Conservation (phyloP, 1,140 invertebrate species). For the Amyelois transitella region DNA sequence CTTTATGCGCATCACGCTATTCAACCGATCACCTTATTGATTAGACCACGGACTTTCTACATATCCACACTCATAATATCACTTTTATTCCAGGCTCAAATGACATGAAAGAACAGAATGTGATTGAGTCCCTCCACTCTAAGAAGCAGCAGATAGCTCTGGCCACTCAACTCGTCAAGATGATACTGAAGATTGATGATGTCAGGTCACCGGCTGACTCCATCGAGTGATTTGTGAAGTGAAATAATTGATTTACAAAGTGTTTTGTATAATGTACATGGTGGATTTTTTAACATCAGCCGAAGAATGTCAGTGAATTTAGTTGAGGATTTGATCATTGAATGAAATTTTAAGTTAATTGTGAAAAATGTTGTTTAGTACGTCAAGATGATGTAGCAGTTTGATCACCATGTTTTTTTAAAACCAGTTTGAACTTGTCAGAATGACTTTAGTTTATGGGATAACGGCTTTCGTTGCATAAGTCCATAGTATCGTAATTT, state of each 20-base stretch:
- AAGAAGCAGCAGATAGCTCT: constrained; percentile 98
- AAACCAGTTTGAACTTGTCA: too few relatives aligned
- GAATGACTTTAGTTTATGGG: too few relatives aligned
- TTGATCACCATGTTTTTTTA: too few relatives aligned
- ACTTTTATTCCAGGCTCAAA: constrained; percentile 66
- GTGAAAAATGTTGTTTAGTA: not conserved
- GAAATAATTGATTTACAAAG: constrained; percentile 15
- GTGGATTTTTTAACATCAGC: not conserved
- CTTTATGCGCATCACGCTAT: too few relatives aligned
- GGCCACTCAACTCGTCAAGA: constrained; percentile 98
- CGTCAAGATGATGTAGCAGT: too few relatives aligned
- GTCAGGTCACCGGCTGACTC: constrained; percentile 85
- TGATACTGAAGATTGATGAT: constrained; percentile 99
- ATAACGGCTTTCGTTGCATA: too few relatives aligned
- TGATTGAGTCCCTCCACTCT: constrained; percentile 97
- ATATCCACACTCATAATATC: not conserved
- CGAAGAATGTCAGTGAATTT: too few relatives aligned
- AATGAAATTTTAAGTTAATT: not conserved
- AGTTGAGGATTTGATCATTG: not conserved
- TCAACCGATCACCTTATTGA: too few relatives aligned
- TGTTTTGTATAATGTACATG: constrained; percentile 7
- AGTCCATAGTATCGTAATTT: too few relatives aligned
- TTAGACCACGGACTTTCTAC: too few relatives aligned
- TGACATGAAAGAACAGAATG: constrained; percentile 97
- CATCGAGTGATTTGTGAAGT: constrained; percentile 21